Percentiles rank a stretch among this genome's conserved stretches.
These are phyloP conservation scores for Heptranchias perlo DNA, from an alignment of 2,113 vertebrate genomes.

Conservation along the genomic window DNA sequence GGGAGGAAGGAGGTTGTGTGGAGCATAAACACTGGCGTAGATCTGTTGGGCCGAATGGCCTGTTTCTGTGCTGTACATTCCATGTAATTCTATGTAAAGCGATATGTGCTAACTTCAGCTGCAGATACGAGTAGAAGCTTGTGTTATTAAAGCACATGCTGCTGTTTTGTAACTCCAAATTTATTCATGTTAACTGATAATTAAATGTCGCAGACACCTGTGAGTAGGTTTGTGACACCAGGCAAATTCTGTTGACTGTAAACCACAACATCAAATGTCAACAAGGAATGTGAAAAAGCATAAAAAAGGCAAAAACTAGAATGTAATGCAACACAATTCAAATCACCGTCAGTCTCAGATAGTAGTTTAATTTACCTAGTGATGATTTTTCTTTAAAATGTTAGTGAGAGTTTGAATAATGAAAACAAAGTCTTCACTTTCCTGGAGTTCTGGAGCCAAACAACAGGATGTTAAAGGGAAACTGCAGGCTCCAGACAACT, in stretches of 20 bases:
- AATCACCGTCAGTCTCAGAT: neutral
- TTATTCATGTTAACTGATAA: neutral
- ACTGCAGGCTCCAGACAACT: neutral
- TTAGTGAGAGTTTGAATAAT: neutral
- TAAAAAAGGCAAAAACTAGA: neutral
- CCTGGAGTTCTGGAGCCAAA: neutral
- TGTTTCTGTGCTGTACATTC: no score
- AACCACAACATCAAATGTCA: neutral
- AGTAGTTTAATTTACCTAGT: neutral
- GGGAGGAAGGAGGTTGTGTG: no score
- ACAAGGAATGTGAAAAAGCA: neutral
- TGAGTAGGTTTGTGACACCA: neutral
- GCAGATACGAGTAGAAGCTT: neutral
- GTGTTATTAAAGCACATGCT: neutral
- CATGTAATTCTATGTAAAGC: no score
- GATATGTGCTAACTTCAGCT: neutral
- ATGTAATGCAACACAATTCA: neutral
- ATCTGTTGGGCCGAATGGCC: no score
- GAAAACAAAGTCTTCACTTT: neutral
- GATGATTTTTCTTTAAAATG: neutral
- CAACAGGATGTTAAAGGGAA: constrained; percentile 7
- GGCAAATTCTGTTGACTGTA: neutral
- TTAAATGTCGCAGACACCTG: neutral
- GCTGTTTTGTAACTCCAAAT: neutral
- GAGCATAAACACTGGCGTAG: no score